Evolutionary conservation across 2,797 vertebrate species (phyloP).

Genomic region (Ambastaia sidthimunki): DNA sequence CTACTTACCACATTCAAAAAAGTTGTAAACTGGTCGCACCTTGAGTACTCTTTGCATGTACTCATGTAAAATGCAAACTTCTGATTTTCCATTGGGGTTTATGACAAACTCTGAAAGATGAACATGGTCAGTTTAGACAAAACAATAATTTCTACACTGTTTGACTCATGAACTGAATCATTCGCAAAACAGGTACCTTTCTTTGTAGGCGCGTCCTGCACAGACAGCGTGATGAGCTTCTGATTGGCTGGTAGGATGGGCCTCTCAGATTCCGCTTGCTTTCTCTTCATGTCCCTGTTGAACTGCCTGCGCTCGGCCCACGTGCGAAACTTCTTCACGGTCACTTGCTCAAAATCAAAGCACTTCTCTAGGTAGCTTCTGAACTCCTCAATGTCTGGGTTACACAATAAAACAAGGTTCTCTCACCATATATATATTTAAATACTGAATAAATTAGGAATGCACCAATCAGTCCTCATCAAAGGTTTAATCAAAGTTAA

Average conservation of each 20-base stretch:
- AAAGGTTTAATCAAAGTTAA: too few species aligned
- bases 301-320: conserved; percentile 98
- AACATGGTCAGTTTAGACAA: not conserved
- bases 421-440: not conserved
- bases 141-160: not conserved
- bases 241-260: conserved; percentile 97
- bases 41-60: conserved; percentile 99
- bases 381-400: conserved; percentile 92
- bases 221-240: conserved; percentile 97
- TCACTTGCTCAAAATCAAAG: conserved; percentile 99
- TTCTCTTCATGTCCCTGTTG: conserved; percentile 97
- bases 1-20: conserved; percentile 99
- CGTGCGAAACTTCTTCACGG: conserved; percentile 96
- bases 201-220: conserved; percentile 96
- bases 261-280: conserved; percentile 94
- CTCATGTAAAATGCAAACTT: conserved; percentile 99
- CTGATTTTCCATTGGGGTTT: conserved; percentile 98
- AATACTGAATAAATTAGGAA: too few species aligned
- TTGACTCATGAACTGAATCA: not conserved
- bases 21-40: conserved; percentile 99
- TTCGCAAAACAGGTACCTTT: conserved; percentile 81
- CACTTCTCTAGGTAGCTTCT: conserved; percentile 91
- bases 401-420: conserved; percentile 3
- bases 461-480: too few species aligned
- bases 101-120: conserved; percentile 91